Base-by-base conservation (phyloP, 2,113 vertebrate species). In the Ariopsis seemanni region DNA sequence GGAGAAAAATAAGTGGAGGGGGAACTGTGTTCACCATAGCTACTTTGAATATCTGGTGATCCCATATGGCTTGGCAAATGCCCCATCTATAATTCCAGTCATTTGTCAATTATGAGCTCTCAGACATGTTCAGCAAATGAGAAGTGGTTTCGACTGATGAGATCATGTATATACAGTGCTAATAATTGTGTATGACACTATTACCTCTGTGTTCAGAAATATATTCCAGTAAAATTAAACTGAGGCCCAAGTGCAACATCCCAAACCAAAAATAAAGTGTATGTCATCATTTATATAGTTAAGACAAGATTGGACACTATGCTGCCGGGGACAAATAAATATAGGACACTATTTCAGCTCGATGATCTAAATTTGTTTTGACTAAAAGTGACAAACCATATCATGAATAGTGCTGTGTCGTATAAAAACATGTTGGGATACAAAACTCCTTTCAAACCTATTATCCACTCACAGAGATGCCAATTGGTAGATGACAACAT, bases 401-500 rank as follows among this genome's bases (percentile, higher is more conserved):
- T 72, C 74, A 86, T 63, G 84, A 86, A 82, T 78, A 48, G 74
- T 78, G 62, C 79, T 83, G 83, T 34, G 65, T 69, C 57, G 62
- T 88, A 74, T 52, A 89, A 88, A 83, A 86, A 77, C 82, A 72
- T 83, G 60, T 79, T 83, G 78, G 42, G 71, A n/a, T 79, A 85
- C 83, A 87, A 78, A 89, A 55, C 85, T 85, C 58, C 67, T 75
- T 85, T 84, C 85, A 83, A 83, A 72, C 87, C 75, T 72, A 88
- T 88, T 88, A 88, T 77, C 78, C 79, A 78, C 83, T 72, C 71
- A 72, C 5, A 67, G 77, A 60, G 78, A 89, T 27, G 62, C 83
- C 83, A 89, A 90, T 85, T 87, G 90, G 83, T 88, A 83, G 58
- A 85, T 89, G 83, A 87, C 90, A 89, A n/a, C 63, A 34, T 85